Base-by-base conservation (phyloP, 2,888 invertebrate genomes). In the Eurytoma californica region DNA sequence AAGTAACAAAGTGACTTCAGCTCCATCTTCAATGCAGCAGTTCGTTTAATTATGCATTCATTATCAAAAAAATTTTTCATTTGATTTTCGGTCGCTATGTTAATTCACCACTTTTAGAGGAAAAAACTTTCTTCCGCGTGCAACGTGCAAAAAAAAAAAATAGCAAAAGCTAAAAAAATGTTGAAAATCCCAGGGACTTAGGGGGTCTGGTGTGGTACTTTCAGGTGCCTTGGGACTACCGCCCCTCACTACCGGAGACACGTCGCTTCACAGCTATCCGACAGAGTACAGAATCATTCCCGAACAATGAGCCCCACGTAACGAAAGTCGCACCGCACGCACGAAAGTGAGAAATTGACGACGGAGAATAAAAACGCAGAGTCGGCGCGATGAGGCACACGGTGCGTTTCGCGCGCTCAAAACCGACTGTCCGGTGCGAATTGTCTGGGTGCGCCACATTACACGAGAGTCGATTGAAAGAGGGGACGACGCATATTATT, bases 261-360 rank as follows among this genome's bases (percentile, higher is more conserved):
- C 87, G 82, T 84, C 87, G 82, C 87, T 88, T 81, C 88, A 87
- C 85, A 85, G 85, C 86, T 88, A 87, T 84, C 84, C 88, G 77
- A 83, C 87, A 83, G 87, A 88, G 85, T 89, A 87, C 88, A 88
- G 87, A 87, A 86, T 88, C 86, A 88, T 88, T 89, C 85, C 86
- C 85, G 87, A 88, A 83, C 87, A 88, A 87, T 87, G 86, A 88
- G 83, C 80, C 81, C 82, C 82, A 82, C 67, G 81, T 79, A 61
- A 81, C 75, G 80, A 75, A 30, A 60, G 73, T 77, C 77, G 72
- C 72, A 72, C 75, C 73, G 75, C 80, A 82, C 82, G 72, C 61
- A 75, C 76, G 66, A 75, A 79, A 72, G 66, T 70, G 75, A 75
- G 82, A 79, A 81, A 79, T 24, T 24, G 75, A 79, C 80, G 76